phyloP scores from a whole-genome alignment of 2,888 invertebrate species.

The Pegoplata infirma region DNA sequence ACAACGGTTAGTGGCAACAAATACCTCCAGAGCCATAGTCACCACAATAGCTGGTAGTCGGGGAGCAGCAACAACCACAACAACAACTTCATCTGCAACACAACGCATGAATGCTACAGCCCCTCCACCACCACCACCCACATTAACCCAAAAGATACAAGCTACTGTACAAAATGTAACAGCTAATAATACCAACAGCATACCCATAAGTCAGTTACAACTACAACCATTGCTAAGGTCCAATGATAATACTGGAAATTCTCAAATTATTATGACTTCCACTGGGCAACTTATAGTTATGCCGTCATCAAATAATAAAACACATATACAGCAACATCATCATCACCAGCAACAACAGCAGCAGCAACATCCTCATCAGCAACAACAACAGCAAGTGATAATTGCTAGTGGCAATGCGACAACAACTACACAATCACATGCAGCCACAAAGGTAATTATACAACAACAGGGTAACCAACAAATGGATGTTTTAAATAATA shows the following conservation, averaged over 20 bases:
- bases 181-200: conserved; percentile 66
- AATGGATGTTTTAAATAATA: conserved; percentile 62
- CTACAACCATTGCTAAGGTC: conserved; percentile 72
- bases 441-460: conserved; percentile 65
- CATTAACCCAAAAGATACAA: conserved; percentile 72
- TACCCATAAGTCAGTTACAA: conserved; percentile 68
- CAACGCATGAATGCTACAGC: conserved; percentile 57
- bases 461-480: conserved; percentile 64
- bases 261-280: conserved; percentile 78
- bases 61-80: conserved; percentile 78
- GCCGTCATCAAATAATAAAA: conserved; percentile 68
- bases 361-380: conserved; percentile 9
- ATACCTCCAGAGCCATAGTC: conserved; percentile 88
- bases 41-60: conserved; percentile 85
- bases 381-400: conserved; percentile 58
- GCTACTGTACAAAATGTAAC: conserved; percentile 66
- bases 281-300: conserved; percentile 77
- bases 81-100: conserved; percentile 53
- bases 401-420: conserved; percentile 60
- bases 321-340: conserved; percentile 66
- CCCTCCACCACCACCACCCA: conserved; percentile 87
- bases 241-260: conserved; percentile 63
- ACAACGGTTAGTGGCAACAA: conserved; percentile 78
- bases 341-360: conserved; percentile 65
- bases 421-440: conserved; percentile 52